These are phyloP conservation scores for Melitaea cinxia DNA, from an alignment of 1,140 invertebrate genomes.

Conservation along the genomic window DNA sequence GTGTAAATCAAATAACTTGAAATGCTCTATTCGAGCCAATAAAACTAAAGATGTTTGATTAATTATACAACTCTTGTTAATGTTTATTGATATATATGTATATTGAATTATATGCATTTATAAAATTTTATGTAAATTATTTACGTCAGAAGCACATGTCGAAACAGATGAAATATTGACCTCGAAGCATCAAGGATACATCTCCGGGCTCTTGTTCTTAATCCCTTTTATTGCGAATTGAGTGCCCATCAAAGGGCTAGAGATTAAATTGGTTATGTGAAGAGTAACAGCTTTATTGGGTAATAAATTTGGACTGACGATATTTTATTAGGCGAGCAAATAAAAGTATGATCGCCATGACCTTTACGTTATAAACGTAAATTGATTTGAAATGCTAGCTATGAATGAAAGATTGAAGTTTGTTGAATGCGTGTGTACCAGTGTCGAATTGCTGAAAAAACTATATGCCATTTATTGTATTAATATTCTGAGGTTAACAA, in stretches of 20 bases:
- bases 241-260: constrained; percentile 48
- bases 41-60: no score
- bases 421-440: constrained; percentile 10
- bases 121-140: no score
- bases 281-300: constrained; percentile 60
- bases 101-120: no score
- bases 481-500: no score
- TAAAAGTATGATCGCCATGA: constrained; percentile 48
- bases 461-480: no score
- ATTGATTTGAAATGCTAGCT: constrained; percentile 43
- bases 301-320: constrained; percentile 53
- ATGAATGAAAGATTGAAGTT: constrained; percentile 5
- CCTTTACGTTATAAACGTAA: constrained; percentile 47
- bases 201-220: constrained; percentile 42
- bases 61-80: no score
- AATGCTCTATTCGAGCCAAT: no score
- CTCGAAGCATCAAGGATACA: constrained; percentile 19
- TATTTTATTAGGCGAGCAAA: constrained; percentile 62
- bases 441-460: background rate
- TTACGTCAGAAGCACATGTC: constrained; percentile 1
- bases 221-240: constrained; percentile 62
- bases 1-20: no score
- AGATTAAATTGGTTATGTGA: constrained; percentile 67
- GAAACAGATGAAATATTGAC: constrained; percentile 7
- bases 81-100: no score